phyloP scores from a whole-genome alignment of 2,888 invertebrate genomes.

The Troides helena region DNA sequence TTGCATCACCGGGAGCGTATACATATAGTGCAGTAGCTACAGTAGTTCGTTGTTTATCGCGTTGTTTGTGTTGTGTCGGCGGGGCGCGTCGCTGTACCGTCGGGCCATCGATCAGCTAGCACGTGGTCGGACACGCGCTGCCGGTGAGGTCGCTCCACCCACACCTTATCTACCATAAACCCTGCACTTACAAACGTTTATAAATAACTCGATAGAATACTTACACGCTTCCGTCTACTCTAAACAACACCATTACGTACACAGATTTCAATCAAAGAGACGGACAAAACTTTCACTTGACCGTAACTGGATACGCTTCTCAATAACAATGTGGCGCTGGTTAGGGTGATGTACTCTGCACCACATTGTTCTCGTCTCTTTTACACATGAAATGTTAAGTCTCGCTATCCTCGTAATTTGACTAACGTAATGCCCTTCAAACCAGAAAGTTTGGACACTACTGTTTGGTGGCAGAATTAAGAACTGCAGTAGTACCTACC shows the following conservation, averaged over 20 bases:
- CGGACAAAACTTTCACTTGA: too few species aligned
- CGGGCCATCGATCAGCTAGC: slow-evolving; percentile 3
- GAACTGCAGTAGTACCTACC: too few species aligned
- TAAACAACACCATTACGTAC: not conserved
- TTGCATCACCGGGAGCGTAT: slow-evolving; percentile 10
- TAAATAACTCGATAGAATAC: slow-evolving; percentile 1
- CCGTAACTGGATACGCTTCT: too few species aligned
- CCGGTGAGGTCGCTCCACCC: slow-evolving; percentile 4
- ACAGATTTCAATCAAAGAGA: not conserved
- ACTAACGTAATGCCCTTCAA: too few species aligned
- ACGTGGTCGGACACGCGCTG: slow-evolving; percentile 17
- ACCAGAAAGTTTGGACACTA: too few species aligned
- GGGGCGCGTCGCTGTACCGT: slow-evolving; percentile 1
- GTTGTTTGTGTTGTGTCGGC: slow-evolving; percentile 1
- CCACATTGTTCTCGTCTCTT: too few species aligned
- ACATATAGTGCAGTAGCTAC: not conserved
- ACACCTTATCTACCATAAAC: slow-evolving; percentile 3
- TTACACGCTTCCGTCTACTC: not conserved
- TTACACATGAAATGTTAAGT: too few species aligned
- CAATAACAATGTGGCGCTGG: too few species aligned
- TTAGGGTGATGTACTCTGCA: too few species aligned
- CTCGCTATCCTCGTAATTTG: too few species aligned
- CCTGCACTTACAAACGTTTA: not conserved
- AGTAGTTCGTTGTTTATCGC: not conserved
- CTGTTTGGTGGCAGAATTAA: too few species aligned